Conservation (phyloP, 2,113 vertebrate genomes). For the Merops nubicus region DNA sequence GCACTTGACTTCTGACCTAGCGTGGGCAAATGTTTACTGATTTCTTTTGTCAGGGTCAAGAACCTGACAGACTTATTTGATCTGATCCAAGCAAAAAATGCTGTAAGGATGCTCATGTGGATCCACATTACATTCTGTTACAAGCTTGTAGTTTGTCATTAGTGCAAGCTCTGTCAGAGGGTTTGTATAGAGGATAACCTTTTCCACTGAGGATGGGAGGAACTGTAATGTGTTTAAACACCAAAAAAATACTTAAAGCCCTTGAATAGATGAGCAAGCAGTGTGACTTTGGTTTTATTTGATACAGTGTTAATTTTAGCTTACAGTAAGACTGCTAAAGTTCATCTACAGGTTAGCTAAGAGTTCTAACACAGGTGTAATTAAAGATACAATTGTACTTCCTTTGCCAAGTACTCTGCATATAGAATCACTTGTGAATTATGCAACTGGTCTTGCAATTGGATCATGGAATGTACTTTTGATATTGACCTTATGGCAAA, state of each 20-base stretch:
- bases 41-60: not conserved
- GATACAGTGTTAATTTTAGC: not conserved
- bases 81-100: not conserved
- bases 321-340: not conserved
- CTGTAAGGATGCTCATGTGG: not conserved
- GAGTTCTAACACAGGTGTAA: not conserved
- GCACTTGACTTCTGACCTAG: not conserved
- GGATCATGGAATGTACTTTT: not conserved
- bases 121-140: not conserved
- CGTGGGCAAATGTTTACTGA: fast-evolving
- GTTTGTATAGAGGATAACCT: not conserved
- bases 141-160: not conserved
- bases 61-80: not conserved
- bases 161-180: not conserved
- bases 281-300: not conserved
- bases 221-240: not conserved
- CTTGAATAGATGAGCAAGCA: not conserved
- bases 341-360: not conserved
- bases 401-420: not conserved
- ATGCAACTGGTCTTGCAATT: not conserved
- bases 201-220: not conserved
- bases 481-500: not conserved
- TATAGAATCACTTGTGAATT: not conserved
- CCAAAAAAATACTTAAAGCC: not conserved
- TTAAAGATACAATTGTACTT: not conserved